Base-by-base conservation (phyloP, 2,888 invertebrate species). In the Galeopsomyia nigrocyanea region DNA sequence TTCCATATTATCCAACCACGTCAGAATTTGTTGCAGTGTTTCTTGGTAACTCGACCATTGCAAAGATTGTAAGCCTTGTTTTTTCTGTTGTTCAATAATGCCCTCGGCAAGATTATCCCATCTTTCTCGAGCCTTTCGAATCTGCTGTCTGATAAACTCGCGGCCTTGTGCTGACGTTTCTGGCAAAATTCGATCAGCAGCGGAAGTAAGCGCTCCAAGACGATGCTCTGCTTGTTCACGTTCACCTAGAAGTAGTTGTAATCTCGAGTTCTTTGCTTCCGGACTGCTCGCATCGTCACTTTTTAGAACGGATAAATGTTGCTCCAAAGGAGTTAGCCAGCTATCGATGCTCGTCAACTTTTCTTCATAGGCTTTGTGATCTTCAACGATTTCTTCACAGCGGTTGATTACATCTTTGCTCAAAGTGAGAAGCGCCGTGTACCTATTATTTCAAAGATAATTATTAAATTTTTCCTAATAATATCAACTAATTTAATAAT, bases 141-240 rank as follows among this genome's bases (percentile, higher is more conserved):
- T 88, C 84, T 97, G 95, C 77, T 93, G 91, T n/a, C 98, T 90
- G 69, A 98, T 93, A 66, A 90, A 91, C 85, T 98, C 98, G 75
- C 98, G 90, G 0, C 98, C 98, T 79, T 93, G 92, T 0, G 97
- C 93, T 13, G 97, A 95, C 2, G 97, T 98, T 85, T 96, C 96
- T 0, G 97, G 95, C 75, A 96, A 90, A n/a, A 98, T 91, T 84
- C 94, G 93, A 82, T 98, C 98, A 2, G 96, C 96, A 0, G 93
- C 90, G 3, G 92, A 89, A 16, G 93, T 92, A 19, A 96, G 87
- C 51, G 92, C 90, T 67, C 91, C 90, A 47, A 98, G 89, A 79
- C 94, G 92, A 79, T 92, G 92, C 79, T 94, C 93, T 1, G 95
- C 95, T 82, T 95, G 93, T 78, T 97, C 96, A 78, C 92, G 91